Percentiles rank a stretch among this genome's conserved stretches.
phyloP scores from a whole-genome alignment of 2,113 vertebrate genomes.

The Corapipo altera region DNA sequence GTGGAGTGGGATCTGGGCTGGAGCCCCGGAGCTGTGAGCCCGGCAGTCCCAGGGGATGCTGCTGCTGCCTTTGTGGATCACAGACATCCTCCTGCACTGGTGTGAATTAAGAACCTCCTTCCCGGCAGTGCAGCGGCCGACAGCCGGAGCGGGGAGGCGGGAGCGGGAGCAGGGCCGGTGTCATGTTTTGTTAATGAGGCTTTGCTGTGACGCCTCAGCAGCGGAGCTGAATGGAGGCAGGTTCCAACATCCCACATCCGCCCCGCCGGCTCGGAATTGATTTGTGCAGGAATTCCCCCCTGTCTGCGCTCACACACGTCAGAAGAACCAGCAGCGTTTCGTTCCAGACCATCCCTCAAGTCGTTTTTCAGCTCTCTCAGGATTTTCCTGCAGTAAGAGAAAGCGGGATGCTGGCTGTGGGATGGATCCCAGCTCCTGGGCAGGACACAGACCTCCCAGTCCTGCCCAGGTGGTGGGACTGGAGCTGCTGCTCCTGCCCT shows the following conservation, averaged over 20 bases:
- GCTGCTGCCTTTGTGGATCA: not conserved
- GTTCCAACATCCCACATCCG: constrained; percentile 1
- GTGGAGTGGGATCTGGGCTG: not conserved
- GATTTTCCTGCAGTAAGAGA: not conserved
- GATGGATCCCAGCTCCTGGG: fast-evolving
- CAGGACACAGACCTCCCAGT: not conserved
- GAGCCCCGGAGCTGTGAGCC: not conserved
- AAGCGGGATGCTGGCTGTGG: fast-evolving
- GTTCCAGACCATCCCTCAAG: not conserved
- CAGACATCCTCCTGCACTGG: not conserved
- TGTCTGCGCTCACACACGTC: not conserved
- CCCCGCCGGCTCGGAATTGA: not conserved
- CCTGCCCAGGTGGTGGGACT: not conserved
- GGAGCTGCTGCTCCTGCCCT: not conserved
- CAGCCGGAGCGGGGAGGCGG: not conserved
- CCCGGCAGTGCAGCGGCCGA: not conserved
- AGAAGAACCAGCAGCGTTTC: not conserved
- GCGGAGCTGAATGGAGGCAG: not conserved
- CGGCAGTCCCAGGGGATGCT: not conserved
- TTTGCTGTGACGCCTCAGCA: not conserved
- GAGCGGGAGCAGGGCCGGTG: not conserved
- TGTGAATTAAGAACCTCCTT: fast-evolving
- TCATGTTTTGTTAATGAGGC: not conserved
- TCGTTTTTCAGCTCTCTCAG: not conserved
- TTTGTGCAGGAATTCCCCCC: not conserved